Conservation (phyloP, 2,113 vertebrate species). For the Toxotes jaculatrix region DNA sequence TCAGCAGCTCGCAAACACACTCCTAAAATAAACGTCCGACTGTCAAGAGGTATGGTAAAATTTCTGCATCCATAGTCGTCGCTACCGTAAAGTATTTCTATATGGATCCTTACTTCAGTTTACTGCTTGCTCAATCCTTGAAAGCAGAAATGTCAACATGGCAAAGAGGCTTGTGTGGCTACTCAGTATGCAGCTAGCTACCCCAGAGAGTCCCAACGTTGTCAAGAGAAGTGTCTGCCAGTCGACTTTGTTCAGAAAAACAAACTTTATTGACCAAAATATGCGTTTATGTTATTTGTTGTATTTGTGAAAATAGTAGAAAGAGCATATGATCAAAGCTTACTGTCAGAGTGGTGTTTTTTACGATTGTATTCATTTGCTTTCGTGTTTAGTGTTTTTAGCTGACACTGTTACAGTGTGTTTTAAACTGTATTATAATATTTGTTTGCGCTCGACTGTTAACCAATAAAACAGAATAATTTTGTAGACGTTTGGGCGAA, state of each 20-base stretch:
- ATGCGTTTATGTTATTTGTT: not conserved
- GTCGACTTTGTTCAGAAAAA: not conserved
- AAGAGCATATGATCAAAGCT: not conserved
- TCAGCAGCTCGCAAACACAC: not conserved
- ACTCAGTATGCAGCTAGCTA: not conserved
- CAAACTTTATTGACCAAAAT: not conserved
- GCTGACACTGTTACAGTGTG: not conserved
- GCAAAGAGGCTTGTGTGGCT: rapidly evolving
- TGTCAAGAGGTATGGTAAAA: not conserved
- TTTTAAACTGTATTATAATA: not conserved
- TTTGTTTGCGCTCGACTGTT: too few species aligned
- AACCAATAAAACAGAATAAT: not conserved
- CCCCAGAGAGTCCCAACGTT: slow-evolving; percentile 28
- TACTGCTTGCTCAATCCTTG: not conserved
- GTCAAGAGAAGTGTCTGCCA: slow-evolving; percentile 47
- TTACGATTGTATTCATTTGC: not conserved
- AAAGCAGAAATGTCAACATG: not conserved
- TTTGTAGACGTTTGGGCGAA: not conserved
- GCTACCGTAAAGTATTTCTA: rapidly evolving
- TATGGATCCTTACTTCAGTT: not conserved
- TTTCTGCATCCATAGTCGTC: not conserved
- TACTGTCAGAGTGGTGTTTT: not conserved
- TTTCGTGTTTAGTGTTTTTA: not conserved
- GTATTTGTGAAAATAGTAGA: not conserved
- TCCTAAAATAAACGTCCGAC: too few species aligned